Conservation (phyloP, 2,113 vertebrate genomes). For the Pterocles gutturalis region DNA sequence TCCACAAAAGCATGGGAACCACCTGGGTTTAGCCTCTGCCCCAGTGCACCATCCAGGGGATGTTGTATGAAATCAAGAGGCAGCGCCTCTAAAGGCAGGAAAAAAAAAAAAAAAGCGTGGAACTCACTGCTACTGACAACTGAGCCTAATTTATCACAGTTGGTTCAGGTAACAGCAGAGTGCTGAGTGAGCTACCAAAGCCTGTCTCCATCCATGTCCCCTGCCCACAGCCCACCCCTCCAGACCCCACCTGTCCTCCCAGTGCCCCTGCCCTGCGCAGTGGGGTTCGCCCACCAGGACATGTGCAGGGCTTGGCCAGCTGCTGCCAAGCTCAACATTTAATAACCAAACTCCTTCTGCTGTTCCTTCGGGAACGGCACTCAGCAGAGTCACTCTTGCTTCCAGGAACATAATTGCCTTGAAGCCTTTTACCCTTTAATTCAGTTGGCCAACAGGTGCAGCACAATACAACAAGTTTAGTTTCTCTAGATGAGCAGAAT, state of each 20-base stretch:
- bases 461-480: neutral
- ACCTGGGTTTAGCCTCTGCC: neutral
- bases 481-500: neutral
- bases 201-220: neutral
- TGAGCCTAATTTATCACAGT: neutral
- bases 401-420: neutral
- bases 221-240: neutral
- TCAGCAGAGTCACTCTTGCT: neutral
- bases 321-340: neutral
- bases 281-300: neutral
- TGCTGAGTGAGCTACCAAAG: neutral
- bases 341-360: neutral
- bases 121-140: neutral
- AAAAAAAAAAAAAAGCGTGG: neutral
- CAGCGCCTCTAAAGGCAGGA: neutral
- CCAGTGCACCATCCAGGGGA: neutral
- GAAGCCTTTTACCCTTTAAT: neutral
- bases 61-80: neutral
- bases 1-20: neutral
- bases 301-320: fast-evolving
- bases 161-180: neutral
- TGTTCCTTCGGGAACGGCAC: neutral
- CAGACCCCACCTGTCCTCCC: neutral
- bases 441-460: neutral
- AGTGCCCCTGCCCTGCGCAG: neutral